Evolutionary conservation across 2,113 vertebrate genomes (phyloP).

Genomic region (Campylomormyrus tamandua): DNA sequence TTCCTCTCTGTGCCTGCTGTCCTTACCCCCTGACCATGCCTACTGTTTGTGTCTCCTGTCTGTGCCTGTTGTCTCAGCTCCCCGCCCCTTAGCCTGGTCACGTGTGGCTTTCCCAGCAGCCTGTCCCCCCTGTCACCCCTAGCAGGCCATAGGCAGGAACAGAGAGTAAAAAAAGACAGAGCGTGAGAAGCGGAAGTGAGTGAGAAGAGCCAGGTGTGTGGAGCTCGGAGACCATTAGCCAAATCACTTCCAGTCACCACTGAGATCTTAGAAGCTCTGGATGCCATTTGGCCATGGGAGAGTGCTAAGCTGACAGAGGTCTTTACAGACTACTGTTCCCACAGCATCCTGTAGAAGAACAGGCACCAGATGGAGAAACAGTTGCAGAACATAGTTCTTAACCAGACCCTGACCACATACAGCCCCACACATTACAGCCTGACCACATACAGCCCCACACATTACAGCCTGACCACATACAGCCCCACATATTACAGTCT

Average conservation of each 20-base stretch:
- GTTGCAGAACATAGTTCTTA: not conserved
- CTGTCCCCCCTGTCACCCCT: not conserved
- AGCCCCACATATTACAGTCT: not conserved
- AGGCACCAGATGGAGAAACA: not conserved
- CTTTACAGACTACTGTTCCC: not conserved
- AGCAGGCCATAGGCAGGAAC: not conserved
- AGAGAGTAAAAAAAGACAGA: conserved; percentile 27
- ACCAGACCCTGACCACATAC: not conserved
- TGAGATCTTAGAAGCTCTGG: not conserved
- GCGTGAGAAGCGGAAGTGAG: conserved; percentile 32
- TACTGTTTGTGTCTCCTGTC: not conserved
- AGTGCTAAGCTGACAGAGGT: not conserved
- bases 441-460: not conserved
- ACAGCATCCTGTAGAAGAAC: not conserved
- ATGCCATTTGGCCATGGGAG: not conserved
- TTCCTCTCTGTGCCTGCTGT: not conserved
- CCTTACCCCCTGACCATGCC: not conserved
- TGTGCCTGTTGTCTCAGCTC: not conserved
- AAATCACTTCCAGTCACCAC: conserved; percentile 28
- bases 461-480: not conserved
- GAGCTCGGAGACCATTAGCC: conserved; percentile 28
- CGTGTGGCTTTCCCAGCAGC: not conserved
- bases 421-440: not conserved
- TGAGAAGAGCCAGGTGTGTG: conserved; percentile 28
- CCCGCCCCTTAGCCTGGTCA: not conserved